Conservation (phyloP, 2,113 vertebrate species). For the Sapajus apella region DNA sequence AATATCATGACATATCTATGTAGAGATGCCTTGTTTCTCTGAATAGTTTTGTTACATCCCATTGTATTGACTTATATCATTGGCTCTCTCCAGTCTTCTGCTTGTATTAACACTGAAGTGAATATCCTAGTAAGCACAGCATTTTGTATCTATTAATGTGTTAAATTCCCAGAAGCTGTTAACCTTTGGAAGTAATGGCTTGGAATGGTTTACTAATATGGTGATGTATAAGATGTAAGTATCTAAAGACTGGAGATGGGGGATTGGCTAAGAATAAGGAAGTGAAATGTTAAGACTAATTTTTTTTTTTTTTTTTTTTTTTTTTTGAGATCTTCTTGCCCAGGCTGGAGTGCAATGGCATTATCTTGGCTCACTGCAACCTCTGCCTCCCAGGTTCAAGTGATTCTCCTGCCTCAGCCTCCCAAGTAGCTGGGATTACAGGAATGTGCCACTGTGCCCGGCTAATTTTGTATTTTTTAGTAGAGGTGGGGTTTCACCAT, state of each 20-base stretch:
- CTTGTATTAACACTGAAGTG: background rate
- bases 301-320: no score
- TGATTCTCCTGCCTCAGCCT: no score
- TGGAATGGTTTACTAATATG: conserved; percentile 28
- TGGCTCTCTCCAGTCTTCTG: background rate
- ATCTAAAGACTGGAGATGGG: background rate
- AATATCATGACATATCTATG: background rate
- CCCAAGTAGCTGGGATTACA: no score
- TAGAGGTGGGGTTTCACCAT: no score
- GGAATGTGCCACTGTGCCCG: no score
- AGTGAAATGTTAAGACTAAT: conserved; percentile 10
- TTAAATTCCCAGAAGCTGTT: background rate
- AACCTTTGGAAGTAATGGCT: conserved; percentile 21
- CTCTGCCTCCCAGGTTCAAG: no score
- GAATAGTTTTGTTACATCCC: background rate
- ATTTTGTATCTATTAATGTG: background rate
- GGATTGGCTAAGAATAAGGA: background rate
- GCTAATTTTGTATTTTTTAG: no score
- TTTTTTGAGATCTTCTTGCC: no score
- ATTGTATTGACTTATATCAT: background rate
- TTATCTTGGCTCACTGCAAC: no score
- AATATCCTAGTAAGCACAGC: background rate
- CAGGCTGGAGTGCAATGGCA: no score
- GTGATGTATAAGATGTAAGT: background rate
- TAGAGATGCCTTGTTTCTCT: background rate